Percentiles rank a stretch among this genome's conserved stretches.
These are phyloP conservation scores for Parambassis ranga DNA, from an alignment of 2,797 vertebrate species.

Conservation along the genomic window DNA sequence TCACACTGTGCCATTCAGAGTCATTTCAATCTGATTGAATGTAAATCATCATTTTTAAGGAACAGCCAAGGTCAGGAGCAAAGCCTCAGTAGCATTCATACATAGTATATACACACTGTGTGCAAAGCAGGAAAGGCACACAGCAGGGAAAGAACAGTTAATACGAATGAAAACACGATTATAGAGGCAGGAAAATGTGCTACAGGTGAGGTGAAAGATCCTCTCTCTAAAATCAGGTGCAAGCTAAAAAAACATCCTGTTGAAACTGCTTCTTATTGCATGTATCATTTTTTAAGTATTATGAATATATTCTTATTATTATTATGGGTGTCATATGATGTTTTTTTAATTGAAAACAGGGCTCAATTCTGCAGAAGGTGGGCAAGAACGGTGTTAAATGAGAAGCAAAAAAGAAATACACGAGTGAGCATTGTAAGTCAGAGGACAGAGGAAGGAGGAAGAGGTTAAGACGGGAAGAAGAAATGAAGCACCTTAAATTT, in stretches of 20 bases:
- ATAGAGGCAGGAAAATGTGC: neutral
- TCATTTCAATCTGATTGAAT: constrained; percentile 15
- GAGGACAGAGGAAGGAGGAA: constrained; percentile 4
- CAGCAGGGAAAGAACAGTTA: neutral
- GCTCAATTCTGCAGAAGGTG: constrained; percentile 2
- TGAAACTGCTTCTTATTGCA: neutral
- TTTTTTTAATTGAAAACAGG: constrained; percentile 49
- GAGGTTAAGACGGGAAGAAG: constrained; percentile 17
- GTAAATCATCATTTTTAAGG: constrained; percentile 73
- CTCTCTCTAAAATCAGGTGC: neutral
- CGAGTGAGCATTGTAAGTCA: neutral
- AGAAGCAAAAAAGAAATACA: neutral
- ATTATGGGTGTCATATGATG: constrained; percentile 66
- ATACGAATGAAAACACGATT: neutral
- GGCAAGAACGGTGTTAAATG: constrained; percentile 2
- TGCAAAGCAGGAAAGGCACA: neutral
- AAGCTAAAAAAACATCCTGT: neutral
- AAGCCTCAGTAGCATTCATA: neutral
- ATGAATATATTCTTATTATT: too few relatives aligned
- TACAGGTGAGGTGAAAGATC: neutral
- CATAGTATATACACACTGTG: too few relatives aligned
- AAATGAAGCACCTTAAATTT: constrained; percentile 60
- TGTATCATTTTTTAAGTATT: neutral
- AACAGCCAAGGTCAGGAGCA: constrained; percentile 20
- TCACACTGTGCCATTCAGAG: neutral